Conservation (phyloP, 2,113 vertebrate genomes). For the Aegotheles bennettii region DNA sequence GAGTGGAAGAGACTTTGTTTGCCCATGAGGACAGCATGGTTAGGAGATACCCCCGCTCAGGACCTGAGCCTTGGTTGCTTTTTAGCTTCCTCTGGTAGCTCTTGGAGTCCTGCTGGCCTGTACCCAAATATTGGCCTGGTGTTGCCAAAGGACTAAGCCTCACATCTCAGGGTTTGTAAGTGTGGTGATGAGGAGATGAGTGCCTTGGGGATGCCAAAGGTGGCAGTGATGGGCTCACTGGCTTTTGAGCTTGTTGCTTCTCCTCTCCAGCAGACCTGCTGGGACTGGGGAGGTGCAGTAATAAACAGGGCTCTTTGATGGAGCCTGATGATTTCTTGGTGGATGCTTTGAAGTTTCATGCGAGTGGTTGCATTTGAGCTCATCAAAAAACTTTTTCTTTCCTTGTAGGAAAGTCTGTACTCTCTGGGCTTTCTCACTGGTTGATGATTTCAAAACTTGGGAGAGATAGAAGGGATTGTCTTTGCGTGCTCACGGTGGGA, state of each 20-base stretch:
- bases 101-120: fast-evolving
- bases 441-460: neutral
- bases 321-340: neutral
- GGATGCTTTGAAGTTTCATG: neutral
- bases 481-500: neutral
- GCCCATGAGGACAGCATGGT: neutral
- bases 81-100: neutral
- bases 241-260: neutral
- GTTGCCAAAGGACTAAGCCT: neutral
- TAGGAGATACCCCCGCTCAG: neutral
- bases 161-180: neutral
- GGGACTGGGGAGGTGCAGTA: neutral
- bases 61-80: neutral
- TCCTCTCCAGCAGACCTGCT: neutral
- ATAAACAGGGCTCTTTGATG: neutral
- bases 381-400: neutral
- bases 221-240: neutral
- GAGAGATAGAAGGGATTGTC: neutral
- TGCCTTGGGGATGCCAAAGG: neutral
- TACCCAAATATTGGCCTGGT: neutral
- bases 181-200: neutral
- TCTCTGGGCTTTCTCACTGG: neutral
- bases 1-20: neutral
- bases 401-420: neutral
- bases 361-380: neutral